Evolutionary conservation across 2,113 vertebrate species (phyloP).

Genomic region (Rhadina sibilatrix): DNA sequence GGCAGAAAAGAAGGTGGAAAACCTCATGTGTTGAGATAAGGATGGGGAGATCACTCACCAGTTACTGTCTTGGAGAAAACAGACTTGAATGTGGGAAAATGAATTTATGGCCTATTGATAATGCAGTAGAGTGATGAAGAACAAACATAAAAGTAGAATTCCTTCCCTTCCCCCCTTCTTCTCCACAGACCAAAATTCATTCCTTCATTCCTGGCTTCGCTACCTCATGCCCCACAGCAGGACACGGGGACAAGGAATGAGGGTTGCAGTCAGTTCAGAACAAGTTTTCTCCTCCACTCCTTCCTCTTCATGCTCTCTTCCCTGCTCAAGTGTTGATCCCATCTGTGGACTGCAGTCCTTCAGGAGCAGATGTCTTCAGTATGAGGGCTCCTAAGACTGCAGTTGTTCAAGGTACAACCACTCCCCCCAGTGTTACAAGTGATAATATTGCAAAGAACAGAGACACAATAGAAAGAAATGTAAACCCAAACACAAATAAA

Average conservation of each 20-base stretch:
- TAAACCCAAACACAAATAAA: too few species aligned
- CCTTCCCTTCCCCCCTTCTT: not conserved
- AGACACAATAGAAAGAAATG: too few species aligned
- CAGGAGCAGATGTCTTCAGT: accelerated
- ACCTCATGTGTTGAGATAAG: not conserved
- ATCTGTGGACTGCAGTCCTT: not conserved
- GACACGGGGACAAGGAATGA: not conserved
- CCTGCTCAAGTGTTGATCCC: not conserved
- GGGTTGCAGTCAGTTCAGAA: not conserved
- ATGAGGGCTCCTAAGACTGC: not conserved
- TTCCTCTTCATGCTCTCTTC: not conserved
- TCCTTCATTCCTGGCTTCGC: not conserved
- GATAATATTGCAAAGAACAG: too few species aligned
- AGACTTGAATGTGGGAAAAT: not conserved
- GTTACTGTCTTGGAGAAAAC: not conserved
- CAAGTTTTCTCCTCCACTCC: not conserved
- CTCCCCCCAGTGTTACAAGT: not conserved
- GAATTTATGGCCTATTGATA: not conserved
- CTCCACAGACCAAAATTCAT: not conserved
- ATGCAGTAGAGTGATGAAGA: not conserved
- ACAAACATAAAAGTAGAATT: not conserved
- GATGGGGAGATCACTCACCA: not conserved
- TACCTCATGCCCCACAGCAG: accelerated
- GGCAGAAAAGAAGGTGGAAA: not conserved
- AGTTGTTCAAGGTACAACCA: not conserved